Percentiles rank a stretch among this genome's conserved stretches.
These are phyloP conservation scores for Malurus melanocephalus DNA, from an alignment of 2,113 vertebrate species.

Conservation along the genomic window DNA sequence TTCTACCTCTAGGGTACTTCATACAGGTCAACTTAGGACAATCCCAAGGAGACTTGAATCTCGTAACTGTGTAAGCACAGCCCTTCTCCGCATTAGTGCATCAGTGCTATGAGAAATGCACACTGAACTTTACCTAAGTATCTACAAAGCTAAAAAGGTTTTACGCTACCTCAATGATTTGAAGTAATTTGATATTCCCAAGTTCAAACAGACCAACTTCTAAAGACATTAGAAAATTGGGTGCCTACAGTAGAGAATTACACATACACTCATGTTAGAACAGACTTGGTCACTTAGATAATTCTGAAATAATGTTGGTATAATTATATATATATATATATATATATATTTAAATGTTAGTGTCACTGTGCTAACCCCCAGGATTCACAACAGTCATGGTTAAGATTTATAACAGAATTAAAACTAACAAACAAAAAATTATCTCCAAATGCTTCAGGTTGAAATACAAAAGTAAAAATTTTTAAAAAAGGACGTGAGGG, in stretches of 20 bases:
- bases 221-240: not conserved
- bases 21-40: not conserved
- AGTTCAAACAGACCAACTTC: not conserved
- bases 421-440: not conserved
- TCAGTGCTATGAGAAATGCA: not conserved
- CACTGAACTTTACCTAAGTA: not conserved
- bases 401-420: not conserved
- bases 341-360: not conserved
- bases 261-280: not conserved
- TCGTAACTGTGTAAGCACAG: not conserved
- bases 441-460: not conserved
- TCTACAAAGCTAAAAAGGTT: not conserved
- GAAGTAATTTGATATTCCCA: not conserved
- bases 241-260: not conserved
- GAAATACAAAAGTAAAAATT: not conserved
- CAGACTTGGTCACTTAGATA: not conserved
- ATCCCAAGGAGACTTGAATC: not conserved
- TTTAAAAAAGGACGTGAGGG: rapidly evolving
- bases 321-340: not conserved
- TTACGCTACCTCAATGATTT: not conserved
- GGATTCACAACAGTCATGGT: not conserved
- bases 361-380: not conserved
- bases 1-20: not conserved
- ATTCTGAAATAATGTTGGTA: not conserved
- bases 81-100: not conserved